These are phyloP conservation scores for rabbit (Oryctolagus cuniculus) DNA, from an alignment of 2,113 vertebrate species.

Conservation along the genomic window DNA sequence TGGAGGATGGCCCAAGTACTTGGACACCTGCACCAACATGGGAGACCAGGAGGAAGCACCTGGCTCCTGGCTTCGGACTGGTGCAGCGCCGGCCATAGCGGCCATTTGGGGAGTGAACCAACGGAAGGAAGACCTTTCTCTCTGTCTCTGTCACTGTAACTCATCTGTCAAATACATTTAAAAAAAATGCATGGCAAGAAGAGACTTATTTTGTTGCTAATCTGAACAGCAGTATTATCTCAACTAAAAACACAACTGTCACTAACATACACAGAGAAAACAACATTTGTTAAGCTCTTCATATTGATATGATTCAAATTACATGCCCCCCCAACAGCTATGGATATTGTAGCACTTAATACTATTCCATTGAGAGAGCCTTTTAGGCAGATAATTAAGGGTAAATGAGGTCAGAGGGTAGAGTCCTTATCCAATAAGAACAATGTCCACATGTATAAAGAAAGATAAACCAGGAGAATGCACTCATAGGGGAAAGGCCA, in stretches of 20 bases:
- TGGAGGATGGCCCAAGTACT: no score
- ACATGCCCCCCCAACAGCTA: neutral
- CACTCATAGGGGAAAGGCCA: neutral
- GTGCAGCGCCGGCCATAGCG: no score
- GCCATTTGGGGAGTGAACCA: no score
- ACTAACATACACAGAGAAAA: constrained; percentile 78
- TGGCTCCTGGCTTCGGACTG: no score
- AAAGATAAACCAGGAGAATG: neutral
- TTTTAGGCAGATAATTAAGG: neutral
- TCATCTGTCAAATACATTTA: neutral
- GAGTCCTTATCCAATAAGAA: neutral
- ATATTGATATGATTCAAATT: neutral
- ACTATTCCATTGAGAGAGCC: neutral
- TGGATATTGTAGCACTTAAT: neutral
- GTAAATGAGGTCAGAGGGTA: neutral
- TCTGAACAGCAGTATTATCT: constrained; percentile 81
- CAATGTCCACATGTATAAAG: neutral
- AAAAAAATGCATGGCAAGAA: constrained; percentile 53
- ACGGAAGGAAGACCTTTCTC: no score
- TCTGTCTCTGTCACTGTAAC: no score
- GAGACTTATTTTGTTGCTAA: constrained; percentile 79
- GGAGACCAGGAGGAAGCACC: no score
- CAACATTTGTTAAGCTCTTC: neutral
- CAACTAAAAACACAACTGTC: constrained; percentile 73
- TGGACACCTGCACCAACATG: no score